A percentile compares a stretch with the other conserved stretches of the same genome.
Conservation (phyloP, 2,797 vertebrate genomes). For the Australoheros facetus region DNA sequence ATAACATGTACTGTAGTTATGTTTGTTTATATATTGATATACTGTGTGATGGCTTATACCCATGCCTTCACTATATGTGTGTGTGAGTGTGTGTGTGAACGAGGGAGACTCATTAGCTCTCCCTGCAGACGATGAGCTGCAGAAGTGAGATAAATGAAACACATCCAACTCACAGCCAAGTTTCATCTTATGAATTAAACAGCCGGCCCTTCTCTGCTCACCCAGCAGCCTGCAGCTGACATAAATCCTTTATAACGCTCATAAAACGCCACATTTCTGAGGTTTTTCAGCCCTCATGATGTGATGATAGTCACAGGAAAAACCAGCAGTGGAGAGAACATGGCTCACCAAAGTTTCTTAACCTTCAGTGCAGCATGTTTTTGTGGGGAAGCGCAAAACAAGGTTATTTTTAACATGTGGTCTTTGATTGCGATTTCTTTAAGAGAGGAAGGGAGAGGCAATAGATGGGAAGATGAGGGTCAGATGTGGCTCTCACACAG, state of each 20-base stretch:
- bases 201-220: slow-evolving; percentile 34
- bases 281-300: slow-evolving; percentile 23
- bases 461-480: neutral
- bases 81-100: neutral
- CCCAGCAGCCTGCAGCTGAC: slow-evolving; percentile 35
- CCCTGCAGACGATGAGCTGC: slow-evolving; percentile 36
- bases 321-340: neutral
- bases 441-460: neutral
- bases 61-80: neutral
- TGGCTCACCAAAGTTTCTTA: neutral
- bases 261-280: slow-evolving; percentile 45
- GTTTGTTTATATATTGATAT: neutral
- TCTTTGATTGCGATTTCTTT: slow-evolving; percentile 18
- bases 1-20: neutral
- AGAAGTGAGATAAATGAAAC: slow-evolving; percentile 62
- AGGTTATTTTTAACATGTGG: neutral
- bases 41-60: neutral
- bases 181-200: slow-evolving; percentile 63
- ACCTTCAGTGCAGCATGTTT: neutral
- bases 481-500: neutral
- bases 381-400: neutral
- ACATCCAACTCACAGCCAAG: slow-evolving; percentile 48
- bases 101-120: slow-evolving; percentile 27
- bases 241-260: slow-evolving; percentile 63
- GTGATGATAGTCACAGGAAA: slow-evolving; percentile 27